Evolutionary conservation across 2,113 vertebrate genomes (phyloP).

Genomic region (Pterocles gutturalis): DNA sequence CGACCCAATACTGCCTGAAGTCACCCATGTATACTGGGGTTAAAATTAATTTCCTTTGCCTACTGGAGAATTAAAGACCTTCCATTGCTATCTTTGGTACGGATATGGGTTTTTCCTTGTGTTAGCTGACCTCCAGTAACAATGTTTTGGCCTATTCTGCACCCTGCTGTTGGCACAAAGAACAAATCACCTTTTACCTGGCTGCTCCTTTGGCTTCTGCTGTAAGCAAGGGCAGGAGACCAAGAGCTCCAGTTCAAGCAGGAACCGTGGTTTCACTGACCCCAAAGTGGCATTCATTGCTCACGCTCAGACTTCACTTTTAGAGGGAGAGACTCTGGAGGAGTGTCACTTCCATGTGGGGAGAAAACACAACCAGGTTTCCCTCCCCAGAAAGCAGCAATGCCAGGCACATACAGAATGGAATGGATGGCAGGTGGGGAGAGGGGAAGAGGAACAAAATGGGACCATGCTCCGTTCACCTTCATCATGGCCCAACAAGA

Average conservation of each 20-base stretch:
- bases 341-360: slow-evolving; percentile 41
- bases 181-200: neutral
- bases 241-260: neutral
- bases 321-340: neutral
- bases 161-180: neutral
- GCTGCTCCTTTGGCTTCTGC: neutral
- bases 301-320: neutral
- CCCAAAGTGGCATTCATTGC: neutral
- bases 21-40: neutral
- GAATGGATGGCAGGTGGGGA: slow-evolving; percentile 19
- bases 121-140: neutral
- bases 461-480: slow-evolving; percentile 94
- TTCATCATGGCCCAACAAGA: slow-evolving; percentile 91
- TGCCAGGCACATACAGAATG: neutral
- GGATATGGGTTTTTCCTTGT: fast-evolving
- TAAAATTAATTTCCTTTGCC: neutral
- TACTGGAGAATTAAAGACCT: neutral
- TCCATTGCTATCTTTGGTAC: neutral
- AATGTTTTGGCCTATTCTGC: neutral
- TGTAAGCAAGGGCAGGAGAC: neutral
- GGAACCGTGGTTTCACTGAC: neutral
- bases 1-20: neutral
- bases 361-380: slow-evolving; percentile 32
- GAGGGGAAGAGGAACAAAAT: slow-evolving; percentile 70
- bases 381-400: neutral